These are phyloP conservation scores for Drosophila paulistorum DNA, from an alignment of 1,140 invertebrate species.

Conservation along the genomic window DNA sequence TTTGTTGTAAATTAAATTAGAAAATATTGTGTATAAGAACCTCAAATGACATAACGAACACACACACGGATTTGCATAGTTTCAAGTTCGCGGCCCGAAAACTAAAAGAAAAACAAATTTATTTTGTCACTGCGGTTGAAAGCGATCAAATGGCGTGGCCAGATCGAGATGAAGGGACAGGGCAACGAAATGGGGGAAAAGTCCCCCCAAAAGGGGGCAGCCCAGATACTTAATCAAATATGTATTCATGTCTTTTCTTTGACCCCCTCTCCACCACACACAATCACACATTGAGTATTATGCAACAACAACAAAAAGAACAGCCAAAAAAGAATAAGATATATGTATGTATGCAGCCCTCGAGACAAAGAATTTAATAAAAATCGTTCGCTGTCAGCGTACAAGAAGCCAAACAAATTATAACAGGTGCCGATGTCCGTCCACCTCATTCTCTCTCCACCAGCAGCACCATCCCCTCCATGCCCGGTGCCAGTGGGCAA, in stretches of 20 bases:
- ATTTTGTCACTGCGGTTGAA: conserved; percentile 61
- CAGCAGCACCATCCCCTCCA: background rate
- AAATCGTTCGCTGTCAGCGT: conserved; percentile 77
- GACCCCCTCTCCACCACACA: background rate
- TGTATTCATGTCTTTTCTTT: conserved; percentile 25
- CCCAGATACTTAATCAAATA: conserved; percentile 74
- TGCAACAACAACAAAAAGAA: conserved; percentile 53
- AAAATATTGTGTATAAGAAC: conserved; percentile 37
- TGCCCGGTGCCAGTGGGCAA: background rate
- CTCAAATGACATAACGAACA: conserved; percentile 40
- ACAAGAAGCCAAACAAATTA: conserved; percentile 80
- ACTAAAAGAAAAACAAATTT: conserved; percentile 68
- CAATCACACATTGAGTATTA: conserved; percentile 33
- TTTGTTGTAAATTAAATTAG: conserved; percentile 57
- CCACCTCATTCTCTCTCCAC: conserved; percentile 39
- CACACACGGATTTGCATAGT: conserved; percentile 31
- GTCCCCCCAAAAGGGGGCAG: conserved; percentile 46
- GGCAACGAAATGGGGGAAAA: background rate
- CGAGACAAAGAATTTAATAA: conserved; percentile 73
- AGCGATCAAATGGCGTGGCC: conserved; percentile 19
- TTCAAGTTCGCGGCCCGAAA: conserved; percentile 45
- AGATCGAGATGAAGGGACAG: too few relatives aligned
- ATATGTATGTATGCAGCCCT: conserved; percentile 40
- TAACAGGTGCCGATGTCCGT: conserved; percentile 72
- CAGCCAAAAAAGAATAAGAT: background rate